Percentiles rank a stretch among this genome's conserved stretches.
phyloP scores from a whole-genome alignment of 2,888 invertebrate species.

The Pyralis farinalis region DNA sequence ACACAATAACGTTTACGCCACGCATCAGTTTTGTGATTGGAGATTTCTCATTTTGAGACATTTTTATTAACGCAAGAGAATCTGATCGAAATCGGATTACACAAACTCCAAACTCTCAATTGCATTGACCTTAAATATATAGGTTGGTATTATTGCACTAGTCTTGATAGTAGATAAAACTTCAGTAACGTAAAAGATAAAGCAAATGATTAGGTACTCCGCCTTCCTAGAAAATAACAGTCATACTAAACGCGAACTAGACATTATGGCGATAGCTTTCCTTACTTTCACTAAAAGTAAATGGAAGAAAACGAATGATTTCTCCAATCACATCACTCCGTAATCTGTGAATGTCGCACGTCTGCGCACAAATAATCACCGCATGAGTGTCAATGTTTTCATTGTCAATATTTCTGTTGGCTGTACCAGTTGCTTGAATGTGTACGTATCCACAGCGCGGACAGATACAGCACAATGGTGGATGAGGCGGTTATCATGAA shows the following conservation, averaged over 20 bases:
- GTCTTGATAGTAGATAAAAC: too few species aligned
- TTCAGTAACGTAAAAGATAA: too few species aligned
- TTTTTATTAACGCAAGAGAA: too few species aligned
- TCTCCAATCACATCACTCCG: slow-evolving; percentile 9
- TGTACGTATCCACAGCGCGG: slow-evolving; percentile 69
- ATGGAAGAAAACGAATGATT: neutral
- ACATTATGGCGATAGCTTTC: too few species aligned
- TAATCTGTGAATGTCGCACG: slow-evolving; percentile 11
- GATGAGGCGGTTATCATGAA: slow-evolving; percentile 86
- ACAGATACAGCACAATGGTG: slow-evolving; percentile 79
- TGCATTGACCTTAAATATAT: too few species aligned
- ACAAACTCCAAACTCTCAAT: too few species aligned
- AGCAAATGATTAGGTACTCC: too few species aligned
- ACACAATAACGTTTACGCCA: too few species aligned
- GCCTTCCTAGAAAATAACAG: too few species aligned
- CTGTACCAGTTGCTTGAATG: slow-evolving; percentile 43
- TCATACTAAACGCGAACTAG: too few species aligned
- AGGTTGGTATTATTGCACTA: too few species aligned
- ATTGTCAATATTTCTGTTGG: slow-evolving; percentile 28
- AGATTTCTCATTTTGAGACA: slow-evolving; percentile 1
- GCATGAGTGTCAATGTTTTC: slow-evolving; percentile 21
- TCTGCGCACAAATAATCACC: slow-evolving; percentile 10
- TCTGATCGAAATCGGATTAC: too few species aligned
- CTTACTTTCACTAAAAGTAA: neutral
- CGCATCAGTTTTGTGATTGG: slow-evolving; percentile 6